A percentile compares a stretch with the other conserved stretches of the same genome.
phyloP scores from a whole-genome alignment of 2,888 invertebrate species.

The Arrhopalites spinosus region DNA sequence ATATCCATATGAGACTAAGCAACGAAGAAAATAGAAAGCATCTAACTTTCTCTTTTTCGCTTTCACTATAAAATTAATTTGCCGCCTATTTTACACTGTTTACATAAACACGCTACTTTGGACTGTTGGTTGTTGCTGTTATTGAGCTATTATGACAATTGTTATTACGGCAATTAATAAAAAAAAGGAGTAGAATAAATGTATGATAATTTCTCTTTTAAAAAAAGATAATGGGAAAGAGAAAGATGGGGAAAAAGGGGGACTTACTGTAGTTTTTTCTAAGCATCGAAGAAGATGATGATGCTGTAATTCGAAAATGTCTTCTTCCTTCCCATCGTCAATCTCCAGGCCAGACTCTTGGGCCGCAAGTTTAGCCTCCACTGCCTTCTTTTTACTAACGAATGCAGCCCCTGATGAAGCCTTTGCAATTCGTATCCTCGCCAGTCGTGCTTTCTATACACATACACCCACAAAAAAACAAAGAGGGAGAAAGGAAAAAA shows the following conservation, averaged over 20 bases:
- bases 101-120: too few species aligned
- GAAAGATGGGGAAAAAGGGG: not conserved
- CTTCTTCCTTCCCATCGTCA: slow-evolving; percentile 90
- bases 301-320: slow-evolving; percentile 98
- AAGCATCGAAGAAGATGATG: slow-evolving; percentile 96
- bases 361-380: slow-evolving; percentile 90
- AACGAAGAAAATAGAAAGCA: too few species aligned
- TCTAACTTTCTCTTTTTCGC: too few species aligned
- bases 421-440: slow-evolving; percentile 97
- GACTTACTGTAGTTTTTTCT: slow-evolving; percentile 92
- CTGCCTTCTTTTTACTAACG: slow-evolving; percentile 97
- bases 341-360: slow-evolving; percentile 90
- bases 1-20: too few species aligned
- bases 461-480: not conserved
- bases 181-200: not conserved
- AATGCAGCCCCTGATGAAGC: slow-evolving; percentile 98
- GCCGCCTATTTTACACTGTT: too few species aligned
- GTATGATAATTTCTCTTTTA: too few species aligned
- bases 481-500: too few species aligned
- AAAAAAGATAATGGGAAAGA: too few species aligned
- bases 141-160: not conserved
- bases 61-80: too few species aligned
- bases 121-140: not conserved
- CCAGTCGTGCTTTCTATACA: slow-evolving; percentile 96
- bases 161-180: not conserved